A percentile compares a stretch with the other conserved stretches of the same genome.
Conservation (phyloP, 2,797 vertebrate genomes). For the Tarsius wallacei region DNA sequence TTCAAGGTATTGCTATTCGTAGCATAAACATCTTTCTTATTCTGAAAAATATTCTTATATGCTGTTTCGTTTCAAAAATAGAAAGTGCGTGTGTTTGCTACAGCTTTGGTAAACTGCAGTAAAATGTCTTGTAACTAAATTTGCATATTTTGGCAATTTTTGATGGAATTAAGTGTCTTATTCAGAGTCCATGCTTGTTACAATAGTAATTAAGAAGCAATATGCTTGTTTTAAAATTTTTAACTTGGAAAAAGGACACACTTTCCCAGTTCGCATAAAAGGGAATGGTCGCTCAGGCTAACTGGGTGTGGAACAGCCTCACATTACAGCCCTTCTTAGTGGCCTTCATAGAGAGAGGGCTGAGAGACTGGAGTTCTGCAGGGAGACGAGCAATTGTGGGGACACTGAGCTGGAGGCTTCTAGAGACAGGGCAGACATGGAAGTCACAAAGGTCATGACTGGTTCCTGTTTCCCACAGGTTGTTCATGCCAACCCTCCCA, state of each 20-base stretch:
- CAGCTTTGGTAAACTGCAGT: slow-evolving; percentile 32
- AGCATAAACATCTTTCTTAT: neutral
- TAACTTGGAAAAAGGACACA: neutral
- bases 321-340: neutral
- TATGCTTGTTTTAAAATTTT: neutral
- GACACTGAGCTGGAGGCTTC: neutral
- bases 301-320: neutral
- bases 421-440: neutral
- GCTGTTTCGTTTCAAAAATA: slow-evolving; percentile 27
- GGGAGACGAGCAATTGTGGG: accelerated
- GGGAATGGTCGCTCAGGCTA: accelerated
- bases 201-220: neutral
- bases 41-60: neutral
- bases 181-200: neutral
- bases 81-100: slow-evolving; percentile 45
- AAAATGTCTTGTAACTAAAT: slow-evolving; percentile 32
- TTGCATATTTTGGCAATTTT: slow-evolving; percentile 36
- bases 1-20: neutral
- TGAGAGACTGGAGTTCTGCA: neutral
- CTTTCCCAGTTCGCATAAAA: neutral
- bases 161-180: slow-evolving; percentile 1
- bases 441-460: neutral
- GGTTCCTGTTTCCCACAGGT: neutral
- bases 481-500: neutral
- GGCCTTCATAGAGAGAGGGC: neutral